Base-by-base conservation (phyloP, 2,888 invertebrate species). In the Iselma pallidipennis region DNA sequence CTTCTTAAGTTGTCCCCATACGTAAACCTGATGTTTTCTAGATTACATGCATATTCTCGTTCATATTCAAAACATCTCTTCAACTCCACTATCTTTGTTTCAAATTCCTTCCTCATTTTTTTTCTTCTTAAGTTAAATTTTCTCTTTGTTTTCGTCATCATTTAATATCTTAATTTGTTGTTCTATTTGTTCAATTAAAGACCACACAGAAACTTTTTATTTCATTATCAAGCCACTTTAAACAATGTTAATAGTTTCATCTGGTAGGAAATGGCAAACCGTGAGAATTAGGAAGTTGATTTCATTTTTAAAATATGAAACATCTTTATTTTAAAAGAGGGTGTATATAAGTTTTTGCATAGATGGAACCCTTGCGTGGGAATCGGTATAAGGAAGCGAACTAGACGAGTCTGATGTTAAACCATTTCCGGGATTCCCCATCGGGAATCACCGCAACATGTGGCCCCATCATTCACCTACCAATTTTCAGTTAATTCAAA, bases 361-460 rank as follows among this genome's bases (percentile, higher is more conserved):
- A 59, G 49, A 42, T 58, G 57, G 62, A 60, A 56, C 63, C 65
- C 67, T 61, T 70, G 68, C 70, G 72, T 71, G 72, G 70, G 71
- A 73, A 72, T 67, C 58, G 61, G 65, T 64, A 61, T 62, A 69
- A 74, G 76, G 76, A 76, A 76, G 61, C 71, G 68, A 61, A 57
- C 71, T 71, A 75, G 76, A 76, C 76, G 65, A 68, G 74, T 74
- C 74, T 74, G 71, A 59, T 63, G 66, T 66, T 61, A 57, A 65
- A 61, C 63, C 63, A 70, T 67, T 74, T 75, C 75, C 75, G 75
- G 75, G 71, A 72, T 71, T 74, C 72, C 72, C 72, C 67, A 63
- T 26, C 45, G 63, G 62, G 61, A 57, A 61, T 54, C 57, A 45
- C 57, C 57, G 23, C 49, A 61, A 59, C 63, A 63, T 63, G 63